Evolutionary conservation across 2,888 invertebrate genomes (phyloP).

Genomic region (Cheilosia scutellata): DNA sequence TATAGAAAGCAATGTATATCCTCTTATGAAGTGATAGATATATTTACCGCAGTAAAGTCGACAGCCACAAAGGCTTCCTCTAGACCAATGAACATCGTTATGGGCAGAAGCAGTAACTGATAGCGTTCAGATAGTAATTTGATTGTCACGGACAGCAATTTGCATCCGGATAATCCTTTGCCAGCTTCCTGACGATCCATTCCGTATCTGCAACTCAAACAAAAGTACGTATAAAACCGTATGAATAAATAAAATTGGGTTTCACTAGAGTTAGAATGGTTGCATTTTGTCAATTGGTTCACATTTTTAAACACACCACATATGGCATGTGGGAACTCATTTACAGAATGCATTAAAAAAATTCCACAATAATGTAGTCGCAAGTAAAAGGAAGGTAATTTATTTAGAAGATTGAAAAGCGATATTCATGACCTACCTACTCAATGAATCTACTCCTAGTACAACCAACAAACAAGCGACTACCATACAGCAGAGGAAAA

Average conservation of each 20-base stretch:
- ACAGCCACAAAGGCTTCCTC: conserved; percentile 97
- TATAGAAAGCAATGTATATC: conserved; percentile 77
- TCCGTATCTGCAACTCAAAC: conserved; percentile 85
- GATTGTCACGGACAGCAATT: conserved; percentile 90
- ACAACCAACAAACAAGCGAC: conserved; percentile 90
- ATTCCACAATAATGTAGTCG: too few relatives aligned
- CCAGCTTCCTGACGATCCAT: conserved; percentile 85
- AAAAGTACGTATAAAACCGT: background rate
- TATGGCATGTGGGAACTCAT: too few relatives aligned
- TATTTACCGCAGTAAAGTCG: conserved; percentile 89
- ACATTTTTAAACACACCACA: too few relatives aligned
- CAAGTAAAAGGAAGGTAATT: background rate
- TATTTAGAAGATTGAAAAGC: background rate
- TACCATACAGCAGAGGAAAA: conserved; percentile 92
- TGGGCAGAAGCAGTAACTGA: conserved; percentile 93
- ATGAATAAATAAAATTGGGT: background rate
- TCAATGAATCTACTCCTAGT: conserved; percentile 92
- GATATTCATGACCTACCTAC: conserved; percentile 87
- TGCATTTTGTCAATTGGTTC: too few relatives aligned
- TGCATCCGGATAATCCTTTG: conserved; percentile 87
- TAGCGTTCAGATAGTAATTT: conserved; percentile 90
- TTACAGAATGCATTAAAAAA: too few relatives aligned
- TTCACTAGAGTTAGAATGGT: too few relatives aligned
- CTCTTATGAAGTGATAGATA: too few relatives aligned
- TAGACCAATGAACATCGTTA: conserved; percentile 96